phyloP scores from a whole-genome alignment of 2,113 vertebrate species.

The Axis porcinus region DNA sequence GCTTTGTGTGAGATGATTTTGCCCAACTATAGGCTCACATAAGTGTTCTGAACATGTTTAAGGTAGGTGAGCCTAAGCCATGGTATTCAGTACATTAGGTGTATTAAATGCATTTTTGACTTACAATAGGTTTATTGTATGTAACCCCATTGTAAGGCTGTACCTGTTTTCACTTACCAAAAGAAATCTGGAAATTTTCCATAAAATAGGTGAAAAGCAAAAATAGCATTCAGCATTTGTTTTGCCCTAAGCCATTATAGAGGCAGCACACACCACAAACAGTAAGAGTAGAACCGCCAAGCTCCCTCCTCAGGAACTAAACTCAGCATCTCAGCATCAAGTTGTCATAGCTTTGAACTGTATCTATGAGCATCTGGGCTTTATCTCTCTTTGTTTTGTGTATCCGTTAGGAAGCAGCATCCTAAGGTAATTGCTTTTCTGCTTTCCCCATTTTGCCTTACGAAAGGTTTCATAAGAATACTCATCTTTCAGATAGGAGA shows the following conservation, averaged over 20 bases:
- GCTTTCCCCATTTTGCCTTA: neutral
- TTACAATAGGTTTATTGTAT: neutral
- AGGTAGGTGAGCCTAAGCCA: neutral
- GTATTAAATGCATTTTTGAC: neutral
- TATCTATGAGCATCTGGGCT: neutral
- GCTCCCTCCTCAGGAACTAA: neutral
- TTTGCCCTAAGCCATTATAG: neutral
- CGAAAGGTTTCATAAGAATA: neutral
- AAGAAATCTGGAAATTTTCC: neutral
- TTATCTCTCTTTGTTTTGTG: neutral
- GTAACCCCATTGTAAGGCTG: neutral
- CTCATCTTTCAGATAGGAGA: neutral
- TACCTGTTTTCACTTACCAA: neutral
- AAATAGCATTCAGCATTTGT: neutral
- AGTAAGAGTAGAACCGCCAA: neutral
- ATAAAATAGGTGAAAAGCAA: neutral
- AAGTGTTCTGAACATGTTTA: neutral
- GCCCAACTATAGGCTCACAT: neutral
- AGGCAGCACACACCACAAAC: neutral
- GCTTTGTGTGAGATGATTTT: neutral
- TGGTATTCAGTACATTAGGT: neutral
- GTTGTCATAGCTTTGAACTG: neutral
- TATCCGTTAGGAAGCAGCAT: neutral
- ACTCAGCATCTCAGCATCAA: neutral
- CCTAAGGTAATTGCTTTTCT: neutral